These are phyloP conservation scores for Trilocha varians DNA, from an alignment of 2,888 invertebrate species.

Conservation along the genomic window DNA sequence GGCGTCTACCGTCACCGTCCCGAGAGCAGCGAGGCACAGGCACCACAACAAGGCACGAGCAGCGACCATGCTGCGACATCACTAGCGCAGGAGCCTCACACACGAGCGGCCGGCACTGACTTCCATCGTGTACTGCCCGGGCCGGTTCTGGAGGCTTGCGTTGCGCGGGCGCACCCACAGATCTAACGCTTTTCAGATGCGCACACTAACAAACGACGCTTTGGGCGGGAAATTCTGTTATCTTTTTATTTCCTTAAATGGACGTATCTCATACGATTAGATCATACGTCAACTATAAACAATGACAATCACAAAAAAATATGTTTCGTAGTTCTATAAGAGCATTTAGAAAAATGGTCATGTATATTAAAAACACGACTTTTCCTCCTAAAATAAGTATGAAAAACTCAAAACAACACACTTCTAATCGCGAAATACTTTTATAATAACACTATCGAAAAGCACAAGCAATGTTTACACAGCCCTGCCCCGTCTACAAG, in stretches of 20 bases:
- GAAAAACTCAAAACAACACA: too few relatives aligned
- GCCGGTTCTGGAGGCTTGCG: conserved; percentile 38
- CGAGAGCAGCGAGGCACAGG: conserved; percentile 44
- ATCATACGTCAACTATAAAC: neutral
- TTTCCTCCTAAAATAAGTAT: too few relatives aligned
- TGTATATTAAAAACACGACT: too few relatives aligned
- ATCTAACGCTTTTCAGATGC: conserved; percentile 24
- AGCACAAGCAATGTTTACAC: too few relatives aligned
- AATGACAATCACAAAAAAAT: neutral
- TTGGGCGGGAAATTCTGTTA: conserved; percentile 33
- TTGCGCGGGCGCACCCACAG: conserved; percentile 56
- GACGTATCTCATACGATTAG: neutral
- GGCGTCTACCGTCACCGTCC: conserved; percentile 34
- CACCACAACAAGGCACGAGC: conserved; percentile 57
- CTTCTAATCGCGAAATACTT: too few relatives aligned
- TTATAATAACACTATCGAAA: too few relatives aligned
- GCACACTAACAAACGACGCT: conserved; percentile 14
- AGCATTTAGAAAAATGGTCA: too few relatives aligned
- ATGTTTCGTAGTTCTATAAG: too few relatives aligned
- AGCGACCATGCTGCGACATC: conserved; percentile 67
- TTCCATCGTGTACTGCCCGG: conserved; percentile 64
- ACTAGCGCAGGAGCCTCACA: conserved; percentile 46
- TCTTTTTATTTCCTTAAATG: neutral
- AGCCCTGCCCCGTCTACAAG: conserved; percentile 25
- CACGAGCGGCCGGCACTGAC: conserved; percentile 53